Conservation (phyloP, 2,888 invertebrate genomes). For the Stenoptilia bipunctidactyla region DNA sequence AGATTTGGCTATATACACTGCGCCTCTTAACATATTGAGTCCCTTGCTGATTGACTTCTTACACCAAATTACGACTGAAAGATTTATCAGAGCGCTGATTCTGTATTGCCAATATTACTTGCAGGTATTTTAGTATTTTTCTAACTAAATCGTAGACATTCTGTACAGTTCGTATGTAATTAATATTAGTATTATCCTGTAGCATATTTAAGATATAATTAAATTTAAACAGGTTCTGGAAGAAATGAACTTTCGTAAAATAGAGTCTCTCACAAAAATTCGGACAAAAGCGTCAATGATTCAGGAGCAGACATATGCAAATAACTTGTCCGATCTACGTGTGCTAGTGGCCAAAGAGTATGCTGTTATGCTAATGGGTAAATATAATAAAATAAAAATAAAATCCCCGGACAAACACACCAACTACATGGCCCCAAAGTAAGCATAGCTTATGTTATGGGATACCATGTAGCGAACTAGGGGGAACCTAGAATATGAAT, state of each 20-base stretch:
- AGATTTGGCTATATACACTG: constrained; percentile 67
- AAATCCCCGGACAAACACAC: too few relatives aligned
- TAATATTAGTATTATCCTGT: too few relatives aligned
- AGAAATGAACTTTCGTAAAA: constrained; percentile 61
- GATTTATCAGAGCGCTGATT: constrained; percentile 74
- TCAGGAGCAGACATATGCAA: constrained; percentile 55
- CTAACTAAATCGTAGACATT: too few relatives aligned
- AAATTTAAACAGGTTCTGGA: constrained; percentile 54
- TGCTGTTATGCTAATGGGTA: constrained; percentile 68
- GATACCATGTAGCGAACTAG: too few relatives aligned
- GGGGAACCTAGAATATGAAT: too few relatives aligned
- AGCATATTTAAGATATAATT: background rate
- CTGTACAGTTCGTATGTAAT: too few relatives aligned
- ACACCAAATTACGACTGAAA: constrained; percentile 70
- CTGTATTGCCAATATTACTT: constrained; percentile 75
- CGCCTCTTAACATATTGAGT: constrained; percentile 63
- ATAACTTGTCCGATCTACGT: constrained; percentile 71
- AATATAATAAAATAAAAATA: too few relatives aligned
- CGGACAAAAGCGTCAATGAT: constrained; percentile 61
- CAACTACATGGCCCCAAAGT: too few relatives aligned
- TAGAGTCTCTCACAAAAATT: constrained; percentile 62
- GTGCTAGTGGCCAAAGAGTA: constrained; percentile 74
- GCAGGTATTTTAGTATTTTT: too few relatives aligned
- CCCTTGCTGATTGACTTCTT: constrained; percentile 73
- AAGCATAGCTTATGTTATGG: too few relatives aligned